phyloP scores from a whole-genome alignment of 2,797 vertebrate genomes.

The Lophotriccus pileatus region DNA sequence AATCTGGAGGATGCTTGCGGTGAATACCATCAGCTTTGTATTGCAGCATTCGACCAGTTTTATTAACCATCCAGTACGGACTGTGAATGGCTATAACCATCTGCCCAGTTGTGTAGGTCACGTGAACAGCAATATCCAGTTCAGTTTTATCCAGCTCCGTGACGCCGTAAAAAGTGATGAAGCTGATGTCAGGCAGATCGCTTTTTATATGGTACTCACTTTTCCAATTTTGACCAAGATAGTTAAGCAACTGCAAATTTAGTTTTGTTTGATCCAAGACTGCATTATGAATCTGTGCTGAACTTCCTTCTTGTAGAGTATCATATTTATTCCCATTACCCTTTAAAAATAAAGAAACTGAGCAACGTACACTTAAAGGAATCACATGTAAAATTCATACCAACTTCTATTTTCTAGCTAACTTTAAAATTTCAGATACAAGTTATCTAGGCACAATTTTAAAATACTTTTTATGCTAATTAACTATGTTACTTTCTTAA shows the following conservation, averaged over 20 bases:
- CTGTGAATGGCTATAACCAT: constrained; percentile 87
- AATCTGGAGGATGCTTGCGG: constrained; percentile 92
- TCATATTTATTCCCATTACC: constrained; percentile 68
- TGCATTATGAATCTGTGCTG: constrained; percentile 87
- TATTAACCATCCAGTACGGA: constrained; percentile 99
- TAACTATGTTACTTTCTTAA: background rate
- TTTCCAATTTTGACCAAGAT: constrained; percentile 90
- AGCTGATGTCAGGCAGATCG: constrained; percentile 89
- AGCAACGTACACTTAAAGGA: background rate
- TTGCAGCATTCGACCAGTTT: constrained; percentile 90
- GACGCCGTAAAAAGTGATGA: constrained; percentile 84
- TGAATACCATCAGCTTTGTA: constrained; percentile 98
- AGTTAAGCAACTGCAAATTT: constrained; percentile 83
- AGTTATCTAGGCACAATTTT: background rate
- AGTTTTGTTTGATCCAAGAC: constrained; percentile 85
- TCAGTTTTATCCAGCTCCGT: constrained; percentile 79
- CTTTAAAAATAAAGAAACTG: constrained; percentile 66
- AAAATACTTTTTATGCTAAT: background rate
- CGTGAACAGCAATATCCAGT: constrained; percentile 90
- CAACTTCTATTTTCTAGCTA: background rate
- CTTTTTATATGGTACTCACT: constrained; percentile 82
- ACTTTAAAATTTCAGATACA: background rate
- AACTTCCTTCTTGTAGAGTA: constrained; percentile 84
- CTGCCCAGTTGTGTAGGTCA: constrained; percentile 86
- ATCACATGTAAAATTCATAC: background rate